Percentiles rank a stretch among this genome's conserved stretches.
Evolutionary conservation across 2,113 vertebrate species (phyloP).

Genomic region (Carettochelys insculpta): DNA sequence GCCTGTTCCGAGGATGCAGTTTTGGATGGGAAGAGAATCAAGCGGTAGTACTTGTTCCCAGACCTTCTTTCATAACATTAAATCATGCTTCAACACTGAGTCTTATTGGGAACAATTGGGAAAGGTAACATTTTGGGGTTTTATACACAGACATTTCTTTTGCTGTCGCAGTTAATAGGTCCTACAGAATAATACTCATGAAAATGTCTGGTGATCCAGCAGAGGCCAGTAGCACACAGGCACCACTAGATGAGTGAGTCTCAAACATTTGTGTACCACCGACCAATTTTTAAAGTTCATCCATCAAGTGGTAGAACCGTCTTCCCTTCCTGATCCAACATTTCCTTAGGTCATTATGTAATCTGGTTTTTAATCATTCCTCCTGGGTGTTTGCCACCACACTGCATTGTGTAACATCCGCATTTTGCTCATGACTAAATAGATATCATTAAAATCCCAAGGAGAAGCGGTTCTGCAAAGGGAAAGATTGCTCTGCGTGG

Average conservation of each 20-base stretch:
- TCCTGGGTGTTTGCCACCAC: not conserved
- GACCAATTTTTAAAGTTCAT: accelerated
- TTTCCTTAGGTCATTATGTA: not conserved
- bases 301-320: not conserved
- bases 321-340: not conserved
- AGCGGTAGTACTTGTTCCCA: not conserved
- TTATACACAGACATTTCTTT: not conserved
- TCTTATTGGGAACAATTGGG: not conserved
- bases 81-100: not conserved
- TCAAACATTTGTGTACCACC: accelerated
- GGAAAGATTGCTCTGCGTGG: not conserved
- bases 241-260: not conserved
- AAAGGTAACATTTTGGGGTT: not conserved
- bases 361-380: not conserved
- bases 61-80: not conserved
- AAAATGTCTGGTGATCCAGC: not conserved
- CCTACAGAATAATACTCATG: accelerated
- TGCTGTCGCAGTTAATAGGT: not conserved
- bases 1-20: not conserved
- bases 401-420: not conserved
- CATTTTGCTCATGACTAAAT: not conserved
- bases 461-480: not conserved
- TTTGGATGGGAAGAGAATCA: not conserved
- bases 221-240: not conserved
- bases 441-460: not conserved